Conservation (phyloP, 2,113 vertebrate genomes). For the Malurus cyaneus region DNA sequence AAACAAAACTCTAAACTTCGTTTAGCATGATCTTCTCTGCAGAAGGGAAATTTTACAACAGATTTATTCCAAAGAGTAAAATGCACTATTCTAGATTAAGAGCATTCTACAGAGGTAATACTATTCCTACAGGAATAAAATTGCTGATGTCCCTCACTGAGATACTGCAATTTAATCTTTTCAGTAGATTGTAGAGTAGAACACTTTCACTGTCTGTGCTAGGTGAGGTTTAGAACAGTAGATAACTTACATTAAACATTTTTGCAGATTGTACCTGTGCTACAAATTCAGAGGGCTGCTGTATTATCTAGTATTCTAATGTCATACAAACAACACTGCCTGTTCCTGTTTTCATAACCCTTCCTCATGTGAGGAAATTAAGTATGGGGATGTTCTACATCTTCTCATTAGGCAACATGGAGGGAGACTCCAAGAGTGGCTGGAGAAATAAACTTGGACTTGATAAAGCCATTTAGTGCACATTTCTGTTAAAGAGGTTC, state of each 20-base stretch:
- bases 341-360: not conserved
- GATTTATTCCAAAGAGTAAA: not conserved
- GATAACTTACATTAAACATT: rapidly evolving
- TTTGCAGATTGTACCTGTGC: not conserved
- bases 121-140: not conserved
- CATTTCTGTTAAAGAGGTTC: not conserved
- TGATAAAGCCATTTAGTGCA: not conserved
- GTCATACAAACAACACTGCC: not conserved
- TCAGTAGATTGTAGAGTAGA: not conserved
- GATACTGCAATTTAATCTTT: not conserved
- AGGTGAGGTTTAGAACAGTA: not conserved
- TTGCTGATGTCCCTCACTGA: not conserved
- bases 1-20: not conserved
- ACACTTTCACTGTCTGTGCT: not conserved
- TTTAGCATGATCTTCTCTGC: not conserved
- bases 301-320: not conserved
- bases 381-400: not conserved
- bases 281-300: not conserved
- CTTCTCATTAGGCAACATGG: not conserved
- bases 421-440: not conserved
- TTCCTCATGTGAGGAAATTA: not conserved
- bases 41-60: not conserved
- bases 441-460: not conserved
- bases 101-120: rapidly evolving
- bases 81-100: not conserved